These are phyloP conservation scores for Cynopterus brachyotis DNA, from an alignment of 2,113 vertebrate species.

Conservation along the genomic window DNA sequence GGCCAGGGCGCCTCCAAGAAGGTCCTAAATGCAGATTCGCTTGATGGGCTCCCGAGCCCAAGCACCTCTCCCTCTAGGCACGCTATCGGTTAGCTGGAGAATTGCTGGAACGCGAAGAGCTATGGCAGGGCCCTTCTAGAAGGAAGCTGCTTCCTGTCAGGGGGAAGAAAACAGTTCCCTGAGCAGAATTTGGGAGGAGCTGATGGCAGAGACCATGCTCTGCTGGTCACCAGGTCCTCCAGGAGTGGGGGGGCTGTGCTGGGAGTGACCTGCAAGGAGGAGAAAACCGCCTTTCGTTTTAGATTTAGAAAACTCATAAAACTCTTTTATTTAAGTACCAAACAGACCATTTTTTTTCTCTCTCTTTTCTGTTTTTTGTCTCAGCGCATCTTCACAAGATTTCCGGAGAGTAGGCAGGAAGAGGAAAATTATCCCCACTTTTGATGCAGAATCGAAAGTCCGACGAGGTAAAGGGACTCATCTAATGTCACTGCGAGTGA, in stretches of 20 bases:
- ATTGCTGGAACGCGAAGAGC: not conserved
- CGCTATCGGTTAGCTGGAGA: fast-evolving
- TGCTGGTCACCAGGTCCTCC: not conserved
- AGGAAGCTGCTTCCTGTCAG: not conserved
- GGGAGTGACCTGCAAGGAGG: fast-evolving
- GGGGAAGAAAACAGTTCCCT: not conserved
- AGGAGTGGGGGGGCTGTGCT: not conserved
- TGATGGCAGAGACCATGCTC: fast-evolving
- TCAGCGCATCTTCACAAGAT: not conserved
- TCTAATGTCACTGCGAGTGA: fast-evolving
- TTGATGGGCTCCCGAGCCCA: fast-evolving
- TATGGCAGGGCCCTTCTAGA: not conserved
- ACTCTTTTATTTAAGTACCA: fast-evolving
- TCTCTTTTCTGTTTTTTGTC: not conserved
- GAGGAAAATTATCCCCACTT: no score
- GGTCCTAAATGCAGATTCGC: no score
- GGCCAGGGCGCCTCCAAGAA: not conserved
- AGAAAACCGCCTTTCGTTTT: fast-evolving
- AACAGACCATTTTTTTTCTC: fast-evolving
- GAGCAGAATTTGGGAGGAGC: no score
- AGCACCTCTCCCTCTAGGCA: not conserved
- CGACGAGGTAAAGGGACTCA: fast-evolving
- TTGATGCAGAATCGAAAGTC: not conserved
- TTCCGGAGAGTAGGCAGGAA: not conserved
- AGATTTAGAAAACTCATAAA: fast-evolving